phyloP scores from a whole-genome alignment of 1,140 invertebrate genomes.

The Ceratitis capitata region DNA sequence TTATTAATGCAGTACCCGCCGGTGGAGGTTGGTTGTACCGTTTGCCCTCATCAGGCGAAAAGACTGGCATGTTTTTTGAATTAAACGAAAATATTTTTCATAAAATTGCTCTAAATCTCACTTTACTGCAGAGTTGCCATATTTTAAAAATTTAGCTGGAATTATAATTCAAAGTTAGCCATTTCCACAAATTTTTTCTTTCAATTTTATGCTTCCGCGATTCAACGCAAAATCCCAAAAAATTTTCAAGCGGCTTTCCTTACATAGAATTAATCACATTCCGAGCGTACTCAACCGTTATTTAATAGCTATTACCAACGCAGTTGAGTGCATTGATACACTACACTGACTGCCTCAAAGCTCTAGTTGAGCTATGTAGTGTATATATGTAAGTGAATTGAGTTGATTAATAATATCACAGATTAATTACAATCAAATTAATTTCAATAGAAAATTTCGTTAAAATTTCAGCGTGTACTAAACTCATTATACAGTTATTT shows the following conservation, averaged over 20 bases:
- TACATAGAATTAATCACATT: neutral
- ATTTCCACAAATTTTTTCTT: neutral
- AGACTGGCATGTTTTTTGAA: no score
- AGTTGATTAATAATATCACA: slow-evolving; percentile 19
- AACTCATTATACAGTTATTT: neutral
- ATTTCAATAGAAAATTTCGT: slow-evolving; percentile 15
- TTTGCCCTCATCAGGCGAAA: no score
- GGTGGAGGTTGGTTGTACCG: no score
- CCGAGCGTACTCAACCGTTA: neutral
- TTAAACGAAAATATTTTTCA: no score
- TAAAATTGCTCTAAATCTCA: no score
- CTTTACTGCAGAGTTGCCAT: no score
- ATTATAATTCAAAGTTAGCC: no score
- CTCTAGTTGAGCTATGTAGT: no score
- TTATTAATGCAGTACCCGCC: no score
- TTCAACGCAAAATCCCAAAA: neutral
- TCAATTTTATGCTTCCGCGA: neutral
- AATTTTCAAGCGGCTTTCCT: neutral
- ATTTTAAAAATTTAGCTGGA: no score
- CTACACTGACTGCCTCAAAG: slow-evolving; percentile 8
- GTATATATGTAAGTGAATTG: neutral
- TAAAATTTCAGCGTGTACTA: neutral
- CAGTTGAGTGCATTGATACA: neutral
- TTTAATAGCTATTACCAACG: neutral
- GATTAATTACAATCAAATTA: slow-evolving; percentile 35